Evolutionary conservation across 2,797 vertebrate genomes (phyloP).

Genomic region (Lindbergichthys nudifrons): DNA sequence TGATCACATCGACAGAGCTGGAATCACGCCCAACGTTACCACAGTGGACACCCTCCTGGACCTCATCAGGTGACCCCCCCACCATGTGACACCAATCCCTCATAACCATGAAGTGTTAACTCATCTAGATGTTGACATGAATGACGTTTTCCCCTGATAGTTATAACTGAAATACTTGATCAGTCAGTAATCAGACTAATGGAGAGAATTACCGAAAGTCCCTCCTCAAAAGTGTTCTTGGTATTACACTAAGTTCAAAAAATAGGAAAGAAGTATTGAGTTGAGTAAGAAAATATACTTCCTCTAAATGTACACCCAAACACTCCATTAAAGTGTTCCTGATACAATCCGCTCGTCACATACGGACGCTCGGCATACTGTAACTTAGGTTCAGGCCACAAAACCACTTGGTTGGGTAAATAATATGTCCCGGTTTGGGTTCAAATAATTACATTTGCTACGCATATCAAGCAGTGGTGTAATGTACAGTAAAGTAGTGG

Average conservation of each 20-base stretch:
- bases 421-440: too few relatives aligned
- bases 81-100: background rate
- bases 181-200: background rate
- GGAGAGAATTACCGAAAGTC: background rate
- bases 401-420: too few relatives aligned
- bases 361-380: too few relatives aligned
- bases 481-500: too few relatives aligned
- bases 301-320: background rate
- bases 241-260: background rate
- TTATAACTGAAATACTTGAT: background rate
- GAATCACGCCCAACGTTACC: constrained; percentile 91
- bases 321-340: too few relatives aligned
- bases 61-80: constrained; percentile 83
- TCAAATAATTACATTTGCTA: too few relatives aligned
- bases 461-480: too few relatives aligned
- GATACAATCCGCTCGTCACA: too few relatives aligned
- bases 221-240: background rate
- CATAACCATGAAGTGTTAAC: background rate
- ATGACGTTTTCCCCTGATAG: background rate
- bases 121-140: background rate
- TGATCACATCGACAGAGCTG: constrained; percentile 89
- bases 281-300: background rate
- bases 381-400: too few relatives aligned
- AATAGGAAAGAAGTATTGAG: background rate
- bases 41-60: constrained; percentile 96